Evolutionary conservation across 2,888 invertebrate genomes (phyloP), one percentile per base, ranked within the genome.

Genomic region (Andrena bucephala): DNA sequence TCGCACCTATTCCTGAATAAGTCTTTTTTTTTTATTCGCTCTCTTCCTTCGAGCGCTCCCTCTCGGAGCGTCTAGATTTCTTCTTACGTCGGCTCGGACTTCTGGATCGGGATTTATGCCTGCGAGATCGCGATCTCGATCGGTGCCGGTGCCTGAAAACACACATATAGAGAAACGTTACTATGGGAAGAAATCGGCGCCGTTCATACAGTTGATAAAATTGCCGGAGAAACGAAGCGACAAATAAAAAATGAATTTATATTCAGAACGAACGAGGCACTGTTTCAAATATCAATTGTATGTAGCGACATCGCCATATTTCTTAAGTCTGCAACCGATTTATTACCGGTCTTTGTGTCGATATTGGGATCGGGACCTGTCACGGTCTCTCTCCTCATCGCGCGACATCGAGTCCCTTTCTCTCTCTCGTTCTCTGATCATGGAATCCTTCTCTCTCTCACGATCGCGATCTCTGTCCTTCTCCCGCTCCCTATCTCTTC

Each of bases 21-120:
- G 8, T 71, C 10, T 33, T 31, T 20, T 24, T 20, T 33, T 31
- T 77, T 94, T 94, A 96, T 94, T 96, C 96, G 66, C 96, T 96
- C 54, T 97, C 97, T 81, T 97, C 97, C 85, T 96, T 96, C 63
- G 94, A 94, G 48, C 94, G 91, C 85, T 94, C 94, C 20, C 94
- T 90, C 73, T 96, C 96, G 87, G 97, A 96, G 54, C 97, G 96
- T 90, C 97, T 96, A 20, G 95, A 95, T 93, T 96, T 95, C 94
- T 96, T 96, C 94, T 96, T 96, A 71, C 96, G 95, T 83, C 96
- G 95, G 79, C 96, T 95, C 62, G 96, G 97, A 90, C 96, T 96
- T 48, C 96, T 95, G 4, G 96, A 96, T 63, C 96, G 95, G 1
- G 97, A 96, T 92, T 96, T 96, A 93, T 97, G 97, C 76, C 97